Base-by-base conservation (phyloP, 2,888 invertebrate genomes). In the Tuta absoluta region DNA sequence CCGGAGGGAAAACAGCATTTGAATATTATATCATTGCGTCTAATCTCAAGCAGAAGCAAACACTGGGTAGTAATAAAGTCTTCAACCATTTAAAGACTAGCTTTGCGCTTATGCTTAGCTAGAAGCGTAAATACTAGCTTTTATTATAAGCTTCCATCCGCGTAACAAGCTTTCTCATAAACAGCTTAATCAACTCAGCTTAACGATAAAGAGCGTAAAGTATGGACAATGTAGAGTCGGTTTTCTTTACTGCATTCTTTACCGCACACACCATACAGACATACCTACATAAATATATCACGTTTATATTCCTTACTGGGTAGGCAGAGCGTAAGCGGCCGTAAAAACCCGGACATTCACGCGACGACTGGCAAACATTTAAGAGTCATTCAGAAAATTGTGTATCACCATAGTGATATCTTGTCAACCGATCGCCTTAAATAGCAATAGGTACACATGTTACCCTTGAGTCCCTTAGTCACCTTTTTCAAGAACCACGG, bases 1-100 rank as follows among this genome's bases (percentile, higher is more conserved):
- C n/a, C n/a, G n/a, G n/a, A n/a, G n/a, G n/a, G n/a, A 45, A 41
- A 45, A 45, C 45, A 45, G n/a, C n/a, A 17, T 45, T 45, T 45
- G n/a, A 45, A 41, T 41, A 12, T 14, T 41, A 14, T 41, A 12
- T n/a, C 45, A 17, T 45, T 17, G 7, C 45, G 1, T 45, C 45
- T n/a, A 1, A 45, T n/a, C 11, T 14, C 14, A 2, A 14, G 17
- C 8, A 45, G 45, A n/a, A 45, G 45, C 45, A 5, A 17, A n/a
- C 45, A 45, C 17, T 3, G 17, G 41, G 14, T 41, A 41, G 45
- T 45, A n/a, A 45, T 45, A 45, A 45, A 45, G 5, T n/a, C 17
- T 45, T 45, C n/a, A 17, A 2, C n/a, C n/a, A 45, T 41, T 14
- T 14, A 45, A 45, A 45, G 17, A 14, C 41, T 11, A 45, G 11